These are phyloP conservation scores for Mamestra brassicae DNA, from an alignment of 2,888 invertebrate genomes.

Conservation along the genomic window DNA sequence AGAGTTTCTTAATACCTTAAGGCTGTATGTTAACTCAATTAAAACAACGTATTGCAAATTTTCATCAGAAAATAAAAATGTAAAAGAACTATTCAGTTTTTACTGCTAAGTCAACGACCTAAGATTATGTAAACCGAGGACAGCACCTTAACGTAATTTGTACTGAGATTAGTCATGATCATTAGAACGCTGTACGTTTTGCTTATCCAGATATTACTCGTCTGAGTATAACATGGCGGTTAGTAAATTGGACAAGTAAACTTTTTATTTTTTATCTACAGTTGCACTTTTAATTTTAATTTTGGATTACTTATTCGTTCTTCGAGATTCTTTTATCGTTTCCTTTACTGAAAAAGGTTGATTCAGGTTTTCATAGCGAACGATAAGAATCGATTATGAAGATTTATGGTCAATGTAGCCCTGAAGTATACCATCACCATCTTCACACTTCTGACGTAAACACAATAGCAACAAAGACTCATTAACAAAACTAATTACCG, in stretches of 20 bases:
- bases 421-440: not conserved
- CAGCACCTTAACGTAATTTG: slow-evolving; percentile 60
- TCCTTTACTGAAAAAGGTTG: not conserved
- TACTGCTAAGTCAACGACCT: slow-evolving; percentile 58
- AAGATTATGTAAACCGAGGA: slow-evolving; percentile 58
- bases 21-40: slow-evolving; percentile 25
- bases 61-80: slow-evolving; percentile 30
- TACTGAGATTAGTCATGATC: slow-evolving; percentile 52
- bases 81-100: slow-evolving; percentile 48
- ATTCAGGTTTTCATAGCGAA: not conserved
- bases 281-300: slow-evolving; percentile 20
- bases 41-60: slow-evolving; percentile 31
- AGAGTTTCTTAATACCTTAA: slow-evolving; percentile 21
- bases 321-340: not conserved
- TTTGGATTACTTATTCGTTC: slow-evolving; percentile 21
- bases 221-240: slow-evolving; percentile 16
- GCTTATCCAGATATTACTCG: slow-evolving; percentile 45
- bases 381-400: not conserved
- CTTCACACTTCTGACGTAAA: slow-evolving; percentile 7
- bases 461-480: slow-evolving; percentile 11
- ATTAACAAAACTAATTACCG: slow-evolving; percentile 43
- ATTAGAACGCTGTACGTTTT: slow-evolving; percentile 35
- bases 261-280: slow-evolving; percentile 4
- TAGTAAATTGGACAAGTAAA: slow-evolving; percentile 23
- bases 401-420: slow-evolving; percentile 8